phyloP scores from a whole-genome alignment of 30 jellyfish, hydroid and myxozoan genomes.

The Sanderia malayensis region DNA sequence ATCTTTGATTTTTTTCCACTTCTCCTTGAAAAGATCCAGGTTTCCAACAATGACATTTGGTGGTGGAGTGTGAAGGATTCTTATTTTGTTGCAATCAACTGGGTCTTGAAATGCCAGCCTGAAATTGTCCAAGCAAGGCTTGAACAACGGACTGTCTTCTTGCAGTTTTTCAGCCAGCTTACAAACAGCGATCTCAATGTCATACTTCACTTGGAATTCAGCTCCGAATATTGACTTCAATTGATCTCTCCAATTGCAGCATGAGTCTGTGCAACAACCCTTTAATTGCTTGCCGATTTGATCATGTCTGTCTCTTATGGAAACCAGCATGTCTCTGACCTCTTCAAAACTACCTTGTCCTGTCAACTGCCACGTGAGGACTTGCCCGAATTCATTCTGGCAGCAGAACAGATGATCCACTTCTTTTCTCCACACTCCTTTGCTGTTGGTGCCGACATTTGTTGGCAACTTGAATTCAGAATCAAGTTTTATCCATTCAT shows the following conservation, averaged over 20 bases:
- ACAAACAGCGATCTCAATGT: conserved; percentile 46
- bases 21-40: conserved; percentile 62
- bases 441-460: conserved; percentile 76
- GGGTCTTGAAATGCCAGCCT: conserved; percentile 84
- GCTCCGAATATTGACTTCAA: conserved; percentile 70
- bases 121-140: conserved; percentile 73
- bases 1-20: conserved; percentile 85
- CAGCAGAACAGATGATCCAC: conserved; percentile 66
- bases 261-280: conserved; percentile 81
- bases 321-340: conserved; percentile 55
- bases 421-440: conserved; percentile 90
- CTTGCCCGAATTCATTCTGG: conserved; percentile 87
- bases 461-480: conserved; percentile 72
- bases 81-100: conserved; percentile 63
- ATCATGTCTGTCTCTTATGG: conserved; percentile 75
- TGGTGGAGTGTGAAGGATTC: conserved; percentile 71
- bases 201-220: conserved; percentile 76
- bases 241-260: conserved; percentile 85
- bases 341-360: conserved; percentile 63
- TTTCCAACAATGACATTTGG: conserved; percentile 60
- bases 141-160: conserved; percentile 56
- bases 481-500: conserved; percentile 77
- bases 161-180: conserved; percentile 60
- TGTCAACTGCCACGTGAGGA: conserved; percentile 85
- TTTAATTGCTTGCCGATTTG: conserved; percentile 64